A percentile compares a stretch with the other conserved stretches of the same genome.
Evolutionary conservation across 2,113 vertebrate species (phyloP).

Genomic region (Equus quagga): DNA sequence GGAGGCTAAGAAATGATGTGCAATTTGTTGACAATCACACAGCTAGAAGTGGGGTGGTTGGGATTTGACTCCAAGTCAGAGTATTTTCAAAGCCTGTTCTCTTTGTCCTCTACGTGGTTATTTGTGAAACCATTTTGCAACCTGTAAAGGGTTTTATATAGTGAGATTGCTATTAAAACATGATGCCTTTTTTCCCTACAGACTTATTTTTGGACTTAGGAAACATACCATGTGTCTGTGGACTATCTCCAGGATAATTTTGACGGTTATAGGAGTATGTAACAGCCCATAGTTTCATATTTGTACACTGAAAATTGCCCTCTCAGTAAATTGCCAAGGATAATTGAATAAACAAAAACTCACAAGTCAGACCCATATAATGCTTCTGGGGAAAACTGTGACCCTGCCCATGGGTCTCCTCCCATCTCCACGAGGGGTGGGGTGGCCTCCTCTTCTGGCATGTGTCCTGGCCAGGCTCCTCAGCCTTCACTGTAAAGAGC

Average conservation of each 20-base stretch:
- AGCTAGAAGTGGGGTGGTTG: background rate
- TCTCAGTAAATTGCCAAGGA: background rate
- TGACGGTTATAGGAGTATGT: background rate
- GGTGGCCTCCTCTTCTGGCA: background rate
- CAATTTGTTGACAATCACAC: background rate
- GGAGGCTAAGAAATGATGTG: background rate
- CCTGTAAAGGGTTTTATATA: background rate
- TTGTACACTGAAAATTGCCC: background rate
- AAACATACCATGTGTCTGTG: background rate
- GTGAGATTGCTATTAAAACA: background rate
- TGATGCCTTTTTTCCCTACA: background rate
- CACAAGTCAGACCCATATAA: background rate
- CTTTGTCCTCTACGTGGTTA: background rate
- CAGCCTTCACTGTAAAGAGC: background rate
- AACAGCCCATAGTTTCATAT: background rate
- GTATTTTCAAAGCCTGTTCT: background rate
- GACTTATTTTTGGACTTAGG: conserved; percentile 3
- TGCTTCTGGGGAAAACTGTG: background rate
- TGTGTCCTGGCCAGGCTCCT: background rate
- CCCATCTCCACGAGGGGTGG: background rate
- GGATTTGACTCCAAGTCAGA: background rate
- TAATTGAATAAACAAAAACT: background rate
- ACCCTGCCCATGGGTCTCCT: background rate
- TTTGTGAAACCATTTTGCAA: background rate
- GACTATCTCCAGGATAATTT: background rate